A percentile compares a stretch with the other conserved stretches of the same genome.
phyloP scores from a whole-genome alignment of 2,797 vertebrate genomes.

The Fistularia commersonii region DNA sequence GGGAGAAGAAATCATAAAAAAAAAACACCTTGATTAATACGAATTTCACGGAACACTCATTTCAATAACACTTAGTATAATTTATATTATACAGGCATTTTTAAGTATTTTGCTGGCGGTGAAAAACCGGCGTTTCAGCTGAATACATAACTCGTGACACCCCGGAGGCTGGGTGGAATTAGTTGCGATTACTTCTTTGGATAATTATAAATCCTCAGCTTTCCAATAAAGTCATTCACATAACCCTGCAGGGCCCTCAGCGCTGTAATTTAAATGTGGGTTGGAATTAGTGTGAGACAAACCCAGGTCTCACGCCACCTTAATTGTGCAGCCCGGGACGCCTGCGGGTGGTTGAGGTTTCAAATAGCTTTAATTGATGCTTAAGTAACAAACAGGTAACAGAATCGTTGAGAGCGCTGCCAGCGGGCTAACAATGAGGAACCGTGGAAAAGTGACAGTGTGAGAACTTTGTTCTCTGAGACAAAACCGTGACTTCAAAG shows the following conservation, averaged over 20 bases:
- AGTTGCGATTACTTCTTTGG: slow-evolving; percentile 56
- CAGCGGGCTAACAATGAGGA: slow-evolving; percentile 29
- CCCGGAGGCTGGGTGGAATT: slow-evolving; percentile 55
- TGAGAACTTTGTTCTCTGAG: slow-evolving; percentile 18
- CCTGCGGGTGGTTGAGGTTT: slow-evolving; percentile 61
- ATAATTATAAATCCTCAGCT: slow-evolving; percentile 59
- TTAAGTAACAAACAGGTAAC: slow-evolving; percentile 65
- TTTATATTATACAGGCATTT: too few relatives aligned
- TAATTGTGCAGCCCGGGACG: slow-evolving; percentile 49
- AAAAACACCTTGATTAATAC: too few relatives aligned
- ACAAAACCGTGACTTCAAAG: slow-evolving; percentile 5
- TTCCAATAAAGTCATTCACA: slow-evolving; percentile 52
- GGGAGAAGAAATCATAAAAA: too few relatives aligned
- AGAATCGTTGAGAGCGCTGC: slow-evolving; percentile 43
- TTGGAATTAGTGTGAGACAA: slow-evolving; percentile 46
- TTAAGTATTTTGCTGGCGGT: slow-evolving; percentile 12
- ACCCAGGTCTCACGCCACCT: slow-evolving; percentile 57
- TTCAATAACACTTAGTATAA: too few relatives aligned
- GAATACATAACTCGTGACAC: slow-evolving; percentile 23
- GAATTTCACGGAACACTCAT: too few relatives aligned
- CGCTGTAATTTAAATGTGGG: slow-evolving; percentile 41
- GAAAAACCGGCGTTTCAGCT: slow-evolving; percentile 19
- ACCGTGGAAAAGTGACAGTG: slow-evolving; percentile 27
- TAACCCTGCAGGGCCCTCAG: slow-evolving; percentile 35
- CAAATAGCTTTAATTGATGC: slow-evolving; percentile 62